A percentile compares a stretch with the other conserved stretches of the same genome.
These are phyloP conservation scores for Ganaspis sp. DNA, from an alignment of 1,140 invertebrate species.

Conservation along the genomic window DNA sequence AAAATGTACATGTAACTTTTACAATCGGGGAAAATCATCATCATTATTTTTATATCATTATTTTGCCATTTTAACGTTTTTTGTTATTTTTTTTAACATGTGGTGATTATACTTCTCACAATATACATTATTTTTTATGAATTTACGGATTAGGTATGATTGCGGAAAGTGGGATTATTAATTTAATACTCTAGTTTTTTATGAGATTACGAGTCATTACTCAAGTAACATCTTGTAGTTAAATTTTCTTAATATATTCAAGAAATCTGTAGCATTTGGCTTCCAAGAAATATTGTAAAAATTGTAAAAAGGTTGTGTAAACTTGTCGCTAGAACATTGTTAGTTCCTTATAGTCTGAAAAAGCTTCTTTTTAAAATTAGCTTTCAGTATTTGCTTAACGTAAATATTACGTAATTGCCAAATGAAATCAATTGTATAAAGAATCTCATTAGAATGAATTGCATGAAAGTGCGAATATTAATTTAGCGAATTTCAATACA, in stretches of 20 bases:
- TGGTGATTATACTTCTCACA: too few relatives aligned
- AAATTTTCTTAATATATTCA: neutral
- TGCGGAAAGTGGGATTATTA: neutral
- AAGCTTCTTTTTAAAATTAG: neutral
- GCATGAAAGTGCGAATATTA: neutral
- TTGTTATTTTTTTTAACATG: neutral
- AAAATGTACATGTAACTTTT: neutral
- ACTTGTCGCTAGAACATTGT: neutral
- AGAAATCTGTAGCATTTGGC: neutral
- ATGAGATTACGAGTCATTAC: neutral
- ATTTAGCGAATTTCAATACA: neutral
- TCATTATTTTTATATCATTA: neutral
- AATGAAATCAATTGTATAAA: conserved; percentile 11
- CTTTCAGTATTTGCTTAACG: neutral
- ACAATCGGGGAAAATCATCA: neutral
- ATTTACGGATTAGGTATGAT: neutral
- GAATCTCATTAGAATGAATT: conserved; percentile 10
- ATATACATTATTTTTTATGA: too few relatives aligned
- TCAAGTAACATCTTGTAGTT: neutral
- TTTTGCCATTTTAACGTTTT: neutral
- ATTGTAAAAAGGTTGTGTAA: neutral
- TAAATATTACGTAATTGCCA: neutral
- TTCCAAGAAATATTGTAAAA: neutral
- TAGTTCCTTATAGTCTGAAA: neutral
- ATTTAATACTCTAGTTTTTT: conserved; percentile 2